Base-by-base conservation (phyloP, 2,888 invertebrate species). In the Zygogramma bicolorata region DNA sequence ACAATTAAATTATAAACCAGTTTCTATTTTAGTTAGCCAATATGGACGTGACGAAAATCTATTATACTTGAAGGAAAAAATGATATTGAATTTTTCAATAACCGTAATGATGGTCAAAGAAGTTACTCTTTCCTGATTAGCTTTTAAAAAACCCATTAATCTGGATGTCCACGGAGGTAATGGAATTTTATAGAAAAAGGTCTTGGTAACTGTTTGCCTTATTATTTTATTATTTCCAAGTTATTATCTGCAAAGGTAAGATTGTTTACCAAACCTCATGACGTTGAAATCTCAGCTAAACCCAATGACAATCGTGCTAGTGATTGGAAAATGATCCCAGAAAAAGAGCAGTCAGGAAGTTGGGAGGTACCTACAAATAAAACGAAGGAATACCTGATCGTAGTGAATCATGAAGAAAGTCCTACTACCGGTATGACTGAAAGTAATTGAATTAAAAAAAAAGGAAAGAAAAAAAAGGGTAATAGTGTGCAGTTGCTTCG, bases 1-100 rank as follows among this genome's bases (percentile, higher is more conserved):
- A 74, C 74, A 74, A 77, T 75, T 75, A 71, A 75, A 75, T 72
- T 73, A 72, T 63, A 77, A 74, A 72, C 73, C 69, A 72, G 71
- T 74, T 77, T 73, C 71, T 77, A 75, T 73, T 71, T 75, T 74
- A 70, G 72, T 71, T 72, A 70, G 71, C 75, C 73, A 68, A 76
- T 73, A 78, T 75, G 68, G 42, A 42, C 62, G 66, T 68, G 68
- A 66, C 57, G 63, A 63, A 57, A 66, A 68, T 77, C 74, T 75
- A 76, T 72, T 73, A 70, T 62, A 65, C 69, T 59, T 58, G 42
- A 42, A 29, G 61, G 59, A 73, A 77, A 75, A 77, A 75, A 74
- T 68, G 59, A 71, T 74, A 77, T 75, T 73, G 73, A 74, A 76
- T 73, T 73, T 71, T 76, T 75, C 71, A 73, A 73, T 66, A 71